Percentiles rank a stretch among this genome's conserved stretches.
Conservation (phyloP, 1,140 invertebrate genomes). For the Drosophila insularis region DNA sequence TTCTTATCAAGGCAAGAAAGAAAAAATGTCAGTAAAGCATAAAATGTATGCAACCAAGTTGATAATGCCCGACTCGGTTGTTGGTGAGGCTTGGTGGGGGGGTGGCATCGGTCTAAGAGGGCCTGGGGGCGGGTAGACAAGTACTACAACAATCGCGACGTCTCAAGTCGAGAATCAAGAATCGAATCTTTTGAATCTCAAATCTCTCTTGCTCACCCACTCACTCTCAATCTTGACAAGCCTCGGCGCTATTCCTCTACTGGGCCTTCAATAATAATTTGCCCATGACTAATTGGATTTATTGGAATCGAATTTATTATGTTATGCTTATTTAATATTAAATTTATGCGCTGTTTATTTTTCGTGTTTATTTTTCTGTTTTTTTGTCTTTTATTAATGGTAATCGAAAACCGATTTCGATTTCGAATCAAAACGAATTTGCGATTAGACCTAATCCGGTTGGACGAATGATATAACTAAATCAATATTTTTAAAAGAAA, state of each 20-base stretch:
- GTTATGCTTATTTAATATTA: constrained; percentile 78
- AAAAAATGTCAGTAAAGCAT: constrained; percentile 55
- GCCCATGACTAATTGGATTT: constrained; percentile 81
- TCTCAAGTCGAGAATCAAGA: constrained; percentile 12
- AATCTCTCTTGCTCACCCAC: neutral
- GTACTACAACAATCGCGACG: constrained; percentile 21
- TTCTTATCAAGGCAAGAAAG: constrained; percentile 46
- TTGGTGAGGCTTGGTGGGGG: neutral
- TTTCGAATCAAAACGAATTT: no score
- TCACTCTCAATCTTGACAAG: constrained; percentile 26
- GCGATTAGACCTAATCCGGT: neutral
- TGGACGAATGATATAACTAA: neutral
- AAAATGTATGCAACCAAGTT: constrained; percentile 34
- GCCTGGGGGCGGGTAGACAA: neutral
- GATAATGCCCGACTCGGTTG: neutral
- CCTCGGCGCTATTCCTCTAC: neutral
- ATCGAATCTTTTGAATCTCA: constrained; percentile 4
- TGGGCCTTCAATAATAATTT: constrained; percentile 77
- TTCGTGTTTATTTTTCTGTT: constrained; percentile 14
- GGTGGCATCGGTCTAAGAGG: no score
- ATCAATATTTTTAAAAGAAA: no score
- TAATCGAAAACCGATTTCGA: constrained; percentile 15
- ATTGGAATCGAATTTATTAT: constrained; percentile 79
- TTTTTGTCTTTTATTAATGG: neutral
- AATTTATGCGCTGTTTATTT: constrained; percentile 77